These are phyloP conservation scores for Gallinago paraguaiae DNA, from an alignment of 2,113 vertebrate genomes.

Conservation along the genomic window DNA sequence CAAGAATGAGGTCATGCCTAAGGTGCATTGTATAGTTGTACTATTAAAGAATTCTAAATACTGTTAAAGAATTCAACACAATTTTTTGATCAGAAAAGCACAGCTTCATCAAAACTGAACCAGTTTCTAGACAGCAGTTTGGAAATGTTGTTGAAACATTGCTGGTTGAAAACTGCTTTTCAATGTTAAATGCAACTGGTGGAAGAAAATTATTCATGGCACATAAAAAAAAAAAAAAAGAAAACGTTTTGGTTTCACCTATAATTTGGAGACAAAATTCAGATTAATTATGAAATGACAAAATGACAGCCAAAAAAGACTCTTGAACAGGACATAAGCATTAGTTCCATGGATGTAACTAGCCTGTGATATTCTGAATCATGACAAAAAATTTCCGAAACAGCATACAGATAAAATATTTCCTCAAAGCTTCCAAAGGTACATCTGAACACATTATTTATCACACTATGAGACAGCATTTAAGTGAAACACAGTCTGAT, in stretches of 20 bases:
- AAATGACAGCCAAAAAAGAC: not conserved
- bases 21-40: not conserved
- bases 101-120: not conserved
- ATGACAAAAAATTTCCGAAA: not conserved
- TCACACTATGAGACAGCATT: not conserved
- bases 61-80: not conserved
- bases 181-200: not conserved
- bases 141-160: not conserved
- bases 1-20: not conserved
- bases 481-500: not conserved
- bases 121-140: not conserved
- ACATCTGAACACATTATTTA: not conserved
- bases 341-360: not conserved
- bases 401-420: not conserved
- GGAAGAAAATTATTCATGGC: not conserved
- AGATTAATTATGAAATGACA: not conserved
- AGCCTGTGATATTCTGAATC: not conserved
- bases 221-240: not conserved
- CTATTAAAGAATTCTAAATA: not conserved
- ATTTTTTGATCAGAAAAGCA: not conserved
- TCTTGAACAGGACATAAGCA: not conserved
- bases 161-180: not conserved
- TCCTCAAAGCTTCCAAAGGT: not conserved
- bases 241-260: not conserved
- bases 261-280: not conserved